These are phyloP conservation scores for Sycophila texana DNA, from an alignment of 2,888 invertebrate species.

Conservation along the genomic window DNA sequence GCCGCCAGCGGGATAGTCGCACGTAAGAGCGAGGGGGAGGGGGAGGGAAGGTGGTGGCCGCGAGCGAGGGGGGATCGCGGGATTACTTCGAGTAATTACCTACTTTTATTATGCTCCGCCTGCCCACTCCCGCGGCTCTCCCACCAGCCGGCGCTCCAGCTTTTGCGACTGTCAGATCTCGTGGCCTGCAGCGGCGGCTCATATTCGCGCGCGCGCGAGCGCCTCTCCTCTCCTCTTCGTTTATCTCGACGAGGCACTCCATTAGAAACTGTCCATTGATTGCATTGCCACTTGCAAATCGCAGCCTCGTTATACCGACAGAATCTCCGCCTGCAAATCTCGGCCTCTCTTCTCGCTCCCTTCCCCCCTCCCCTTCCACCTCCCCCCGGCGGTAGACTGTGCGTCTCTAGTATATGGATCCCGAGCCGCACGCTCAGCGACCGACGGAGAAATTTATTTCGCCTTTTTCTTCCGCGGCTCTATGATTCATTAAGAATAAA, in stretches of 20 bases:
- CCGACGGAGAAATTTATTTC: slow-evolving; percentile 38
- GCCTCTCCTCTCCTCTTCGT: slow-evolving; percentile 36
- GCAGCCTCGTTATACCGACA: slow-evolving; percentile 53
- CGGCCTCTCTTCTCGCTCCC: slow-evolving; percentile 4
- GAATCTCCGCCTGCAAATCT: slow-evolving; percentile 13
- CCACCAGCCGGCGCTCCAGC: slow-evolving; percentile 20
- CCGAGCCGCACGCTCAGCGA: background rate
- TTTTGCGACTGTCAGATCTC: slow-evolving; percentile 41
- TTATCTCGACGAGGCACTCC: slow-evolving; percentile 56
- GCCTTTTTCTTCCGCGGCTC: slow-evolving; percentile 29
- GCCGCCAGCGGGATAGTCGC: background rate
- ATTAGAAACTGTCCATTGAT: slow-evolving; percentile 57
- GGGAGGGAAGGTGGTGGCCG: background rate
- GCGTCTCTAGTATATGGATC: background rate
- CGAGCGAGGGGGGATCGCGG: slow-evolving; percentile 61
- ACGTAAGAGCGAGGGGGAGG: slow-evolving; percentile 24
- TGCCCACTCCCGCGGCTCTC: slow-evolving; percentile 55
- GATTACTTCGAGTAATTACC: slow-evolving; percentile 75
- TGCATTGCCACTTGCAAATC: slow-evolving; percentile 57
- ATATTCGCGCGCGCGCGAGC: slow-evolving; percentile 29
- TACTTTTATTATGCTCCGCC: slow-evolving; percentile 75
- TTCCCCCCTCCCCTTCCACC: background rate
- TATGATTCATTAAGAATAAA: slow-evolving; percentile 55
- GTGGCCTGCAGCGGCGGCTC: slow-evolving; percentile 24
- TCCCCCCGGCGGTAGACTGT: background rate